phyloP scores from a whole-genome alignment of 2,888 invertebrate genomes.

The Drosophila aldrichi region DNA sequence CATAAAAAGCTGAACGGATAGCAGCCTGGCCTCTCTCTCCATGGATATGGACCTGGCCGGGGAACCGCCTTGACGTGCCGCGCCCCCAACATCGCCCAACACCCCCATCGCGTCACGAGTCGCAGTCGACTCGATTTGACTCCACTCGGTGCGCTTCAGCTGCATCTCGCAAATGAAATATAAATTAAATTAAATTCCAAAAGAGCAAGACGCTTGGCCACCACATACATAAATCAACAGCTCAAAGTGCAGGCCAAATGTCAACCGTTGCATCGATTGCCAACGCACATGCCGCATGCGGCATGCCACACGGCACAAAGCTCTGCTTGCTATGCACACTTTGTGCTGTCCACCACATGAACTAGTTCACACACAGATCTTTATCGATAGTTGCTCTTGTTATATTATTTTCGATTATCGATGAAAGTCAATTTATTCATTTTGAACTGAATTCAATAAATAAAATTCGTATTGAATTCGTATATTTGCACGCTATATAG shows the following conservation, averaged over 20 bases:
- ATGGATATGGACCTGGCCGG: constrained; percentile 15
- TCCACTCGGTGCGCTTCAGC: constrained; percentile 21
- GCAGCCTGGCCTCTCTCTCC: constrained; percentile 32
- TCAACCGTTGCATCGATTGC: constrained; percentile 46
- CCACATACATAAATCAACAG: constrained; percentile 67
- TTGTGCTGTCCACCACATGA: not conserved
- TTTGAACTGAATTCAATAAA: too few species aligned
- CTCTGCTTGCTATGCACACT: constrained; percentile 1
- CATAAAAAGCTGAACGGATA: constrained; percentile 58
- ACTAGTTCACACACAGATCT: not conserved
- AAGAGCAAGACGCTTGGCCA: constrained; percentile 58
- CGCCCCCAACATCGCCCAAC: too few species aligned
- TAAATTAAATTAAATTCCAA: constrained; percentile 78
- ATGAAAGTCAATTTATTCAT: too few species aligned
- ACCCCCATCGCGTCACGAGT: not conserved
- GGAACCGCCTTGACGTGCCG: constrained; percentile 1
- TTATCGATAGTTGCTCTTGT: too few species aligned
- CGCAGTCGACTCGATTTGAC: constrained; percentile 11
- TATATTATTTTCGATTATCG: too few species aligned
- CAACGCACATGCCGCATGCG: constrained; percentile 28
- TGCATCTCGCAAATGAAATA: constrained; percentile 63
- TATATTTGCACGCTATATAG: too few species aligned
- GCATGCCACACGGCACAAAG: constrained; percentile 2
- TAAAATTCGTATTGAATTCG: too few species aligned
- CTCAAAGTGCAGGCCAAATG: constrained; percentile 69